Evolutionary conservation across 1,140 invertebrate genomes (phyloP).

Genomic region (Phenacoccus solenopsis): DNA sequence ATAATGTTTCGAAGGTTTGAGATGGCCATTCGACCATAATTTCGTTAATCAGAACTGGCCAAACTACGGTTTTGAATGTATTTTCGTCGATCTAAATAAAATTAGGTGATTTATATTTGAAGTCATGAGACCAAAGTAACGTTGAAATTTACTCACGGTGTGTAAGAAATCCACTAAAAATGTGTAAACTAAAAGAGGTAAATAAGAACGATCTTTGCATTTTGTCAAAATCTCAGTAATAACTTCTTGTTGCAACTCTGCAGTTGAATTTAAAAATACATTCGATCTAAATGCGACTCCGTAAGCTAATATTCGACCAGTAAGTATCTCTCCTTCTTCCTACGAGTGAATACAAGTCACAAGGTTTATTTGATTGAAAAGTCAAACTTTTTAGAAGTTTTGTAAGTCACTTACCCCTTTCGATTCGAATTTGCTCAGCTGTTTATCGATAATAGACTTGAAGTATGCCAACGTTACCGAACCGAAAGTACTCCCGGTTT

Average conservation of each 20-base stretch:
- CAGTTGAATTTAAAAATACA: background rate
- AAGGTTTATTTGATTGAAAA: background rate
- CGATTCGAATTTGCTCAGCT: slow-evolving; percentile 21
- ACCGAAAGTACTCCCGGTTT: background rate
- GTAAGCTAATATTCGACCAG: slow-evolving; percentile 20
- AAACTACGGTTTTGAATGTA: slow-evolving; percentile 12
- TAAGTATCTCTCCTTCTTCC: slow-evolving; percentile 21
- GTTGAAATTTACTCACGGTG: background rate
- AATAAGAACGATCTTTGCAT: slow-evolving; percentile 20
- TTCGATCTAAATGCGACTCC: slow-evolving; percentile 19
- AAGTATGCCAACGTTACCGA: slow-evolving; percentile 8
- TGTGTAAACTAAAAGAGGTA: slow-evolving; percentile 18
- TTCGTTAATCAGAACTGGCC: slow-evolving; percentile 19
- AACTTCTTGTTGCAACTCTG: slow-evolving; percentile 18
- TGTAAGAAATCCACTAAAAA: slow-evolving; percentile 20
- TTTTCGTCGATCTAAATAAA: slow-evolving; percentile 16
- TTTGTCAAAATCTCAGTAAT: slow-evolving; percentile 19
- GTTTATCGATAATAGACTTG: slow-evolving; percentile 20
- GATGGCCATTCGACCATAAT: slow-evolving; percentile 11
- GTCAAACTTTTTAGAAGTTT: background rate
- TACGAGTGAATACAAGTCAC: background rate
- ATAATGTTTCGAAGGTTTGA: slow-evolving; percentile 20
- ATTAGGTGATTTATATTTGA: background rate
- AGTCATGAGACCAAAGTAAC: background rate
- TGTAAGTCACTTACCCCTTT: slow-evolving; percentile 18